phyloP scores from a whole-genome alignment of 2,888 invertebrate genomes.

The Brassicogethes aeneus region DNA sequence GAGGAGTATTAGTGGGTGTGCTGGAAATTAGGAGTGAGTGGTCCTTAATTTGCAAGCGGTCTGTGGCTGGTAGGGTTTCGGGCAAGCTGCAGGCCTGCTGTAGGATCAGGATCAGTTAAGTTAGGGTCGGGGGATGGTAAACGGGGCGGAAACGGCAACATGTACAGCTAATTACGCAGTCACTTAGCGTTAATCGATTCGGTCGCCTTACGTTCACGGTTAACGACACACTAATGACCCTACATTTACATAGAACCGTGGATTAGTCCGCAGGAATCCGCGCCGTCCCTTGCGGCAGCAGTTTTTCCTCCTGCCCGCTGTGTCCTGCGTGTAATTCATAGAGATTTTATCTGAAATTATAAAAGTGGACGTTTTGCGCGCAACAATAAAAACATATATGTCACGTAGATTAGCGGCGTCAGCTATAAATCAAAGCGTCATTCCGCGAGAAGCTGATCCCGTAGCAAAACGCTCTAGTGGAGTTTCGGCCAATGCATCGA shows the following conservation, averaged over 20 bases:
- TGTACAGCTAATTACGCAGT: slow-evolving; percentile 45
- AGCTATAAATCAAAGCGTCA: slow-evolving; percentile 43
- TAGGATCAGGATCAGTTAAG: slow-evolving; percentile 4
- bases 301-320: too few relatives aligned
- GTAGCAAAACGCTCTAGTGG: slow-evolving; percentile 4
- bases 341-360: slow-evolving; percentile 13
- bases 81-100: slow-evolving; percentile 9
- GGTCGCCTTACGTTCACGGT: slow-evolving; percentile 44
- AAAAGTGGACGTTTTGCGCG: slow-evolving; percentile 32
- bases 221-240: slow-evolving; percentile 45
- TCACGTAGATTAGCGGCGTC: slow-evolving; percentile 44
- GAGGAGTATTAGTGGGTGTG: slow-evolving; percentile 7
- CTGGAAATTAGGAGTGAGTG: slow-evolving; percentile 26
- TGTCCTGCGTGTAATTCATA: too few relatives aligned
- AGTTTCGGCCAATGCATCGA: slow-evolving; percentile 33
- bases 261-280: slow-evolving; percentile 18
- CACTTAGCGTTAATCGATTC: slow-evolving; percentile 46
- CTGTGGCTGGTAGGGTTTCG: slow-evolving; percentile 13
- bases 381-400: slow-evolving; percentile 43
- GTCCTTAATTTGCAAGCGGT: slow-evolving; percentile 31
- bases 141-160: slow-evolving; percentile 24
- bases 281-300: slow-evolving; percentile 8
- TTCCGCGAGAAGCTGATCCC: slow-evolving; percentile 33
- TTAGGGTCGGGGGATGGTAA: background rate
- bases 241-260: slow-evolving; percentile 40